A percentile compares a stretch with the other conserved stretches of the same genome.
phyloP scores from a whole-genome alignment of 2,888 invertebrate species.

The Gryllus longicercus region DNA sequence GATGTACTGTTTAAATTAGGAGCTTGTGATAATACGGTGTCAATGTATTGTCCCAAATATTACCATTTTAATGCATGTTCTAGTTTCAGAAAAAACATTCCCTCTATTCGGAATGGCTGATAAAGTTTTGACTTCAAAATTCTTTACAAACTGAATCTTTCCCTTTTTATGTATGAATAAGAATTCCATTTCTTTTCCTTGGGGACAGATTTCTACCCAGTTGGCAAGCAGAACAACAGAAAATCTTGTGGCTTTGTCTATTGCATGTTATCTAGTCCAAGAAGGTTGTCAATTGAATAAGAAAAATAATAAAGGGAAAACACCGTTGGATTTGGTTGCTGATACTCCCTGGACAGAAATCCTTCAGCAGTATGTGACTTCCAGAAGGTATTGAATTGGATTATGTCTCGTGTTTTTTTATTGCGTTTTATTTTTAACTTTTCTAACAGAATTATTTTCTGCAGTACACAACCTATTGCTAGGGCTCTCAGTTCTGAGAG shows the following conservation, averaged over 20 bases:
- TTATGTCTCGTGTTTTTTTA: background rate
- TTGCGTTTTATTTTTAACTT: no score
- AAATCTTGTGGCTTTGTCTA: constrained; percentile 59
- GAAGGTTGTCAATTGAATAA: constrained; percentile 60
- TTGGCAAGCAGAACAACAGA: constrained; percentile 47
- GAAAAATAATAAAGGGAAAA: constrained; percentile 64
- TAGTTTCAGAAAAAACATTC: no score
- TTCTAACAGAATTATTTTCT: background rate
- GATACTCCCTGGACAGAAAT: constrained; percentile 54
- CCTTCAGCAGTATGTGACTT: constrained; percentile 47
- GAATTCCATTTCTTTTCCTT: background rate
- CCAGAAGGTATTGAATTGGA: constrained; percentile 29
- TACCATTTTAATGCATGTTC: no score
- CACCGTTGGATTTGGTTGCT: constrained; percentile 65
- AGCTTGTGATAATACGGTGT: no score
- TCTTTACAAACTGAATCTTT: no score
- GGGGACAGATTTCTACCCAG: constrained; percentile 47
- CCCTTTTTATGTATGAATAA: no score
- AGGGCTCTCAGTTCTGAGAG: constrained; percentile 3
- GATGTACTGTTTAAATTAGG: no score
- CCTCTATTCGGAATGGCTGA: no score
- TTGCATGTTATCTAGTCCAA: constrained; percentile 69
- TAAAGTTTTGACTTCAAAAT: no score
- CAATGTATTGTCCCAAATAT: no score
- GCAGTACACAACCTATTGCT: background rate